These are phyloP conservation scores for Drosophila tsacasi DNA, from an alignment of 1,140 invertebrate species.

Conservation along the genomic window DNA sequence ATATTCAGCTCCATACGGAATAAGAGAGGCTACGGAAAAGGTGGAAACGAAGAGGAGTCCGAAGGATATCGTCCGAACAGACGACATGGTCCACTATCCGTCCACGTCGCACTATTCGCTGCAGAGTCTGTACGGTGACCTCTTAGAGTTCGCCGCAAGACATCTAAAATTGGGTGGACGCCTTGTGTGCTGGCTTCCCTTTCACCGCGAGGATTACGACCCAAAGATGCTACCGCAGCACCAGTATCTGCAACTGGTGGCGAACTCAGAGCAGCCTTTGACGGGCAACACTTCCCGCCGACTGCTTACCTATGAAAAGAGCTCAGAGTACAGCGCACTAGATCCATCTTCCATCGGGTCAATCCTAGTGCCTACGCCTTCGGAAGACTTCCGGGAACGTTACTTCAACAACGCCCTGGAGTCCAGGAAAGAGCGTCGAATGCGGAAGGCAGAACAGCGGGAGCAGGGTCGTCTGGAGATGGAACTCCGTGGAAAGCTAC, in stretches of 20 bases:
- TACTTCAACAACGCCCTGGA: conserved; percentile 89
- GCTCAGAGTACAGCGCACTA: conserved; percentile 85
- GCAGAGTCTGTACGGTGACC: conserved; percentile 92
- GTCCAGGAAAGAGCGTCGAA: conserved; percentile 87
- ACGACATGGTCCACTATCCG: conserved; percentile 86
- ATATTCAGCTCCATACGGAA: conserved; percentile 96
- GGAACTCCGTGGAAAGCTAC: conserved; percentile 69
- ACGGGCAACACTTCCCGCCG: conserved; percentile 92
- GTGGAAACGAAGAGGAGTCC: conserved; percentile 89
- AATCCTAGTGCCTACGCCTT: not conserved
- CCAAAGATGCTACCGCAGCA: conserved; percentile 92
- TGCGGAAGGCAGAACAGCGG: conserved; percentile 64
- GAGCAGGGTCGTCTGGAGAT: conserved; percentile 75
- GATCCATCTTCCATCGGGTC: conserved; percentile 43
- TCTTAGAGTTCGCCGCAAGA: conserved; percentile 92
- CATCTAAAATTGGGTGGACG: conserved; percentile 91
- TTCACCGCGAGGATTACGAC: conserved; percentile 92
- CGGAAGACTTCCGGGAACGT: conserved; percentile 80
- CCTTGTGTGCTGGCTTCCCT: conserved; percentile 96
- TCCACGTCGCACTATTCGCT: conserved; percentile 95
- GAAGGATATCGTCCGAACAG: conserved; percentile 84
- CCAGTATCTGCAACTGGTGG: conserved; percentile 90
- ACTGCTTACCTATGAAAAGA: conserved; percentile 95
- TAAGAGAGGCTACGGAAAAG: conserved; percentile 95
- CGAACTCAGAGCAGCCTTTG: conserved; percentile 95